Evolutionary conservation across 1,140 invertebrate genomes (phyloP).

Genomic region (Papilio glaucus): DNA sequence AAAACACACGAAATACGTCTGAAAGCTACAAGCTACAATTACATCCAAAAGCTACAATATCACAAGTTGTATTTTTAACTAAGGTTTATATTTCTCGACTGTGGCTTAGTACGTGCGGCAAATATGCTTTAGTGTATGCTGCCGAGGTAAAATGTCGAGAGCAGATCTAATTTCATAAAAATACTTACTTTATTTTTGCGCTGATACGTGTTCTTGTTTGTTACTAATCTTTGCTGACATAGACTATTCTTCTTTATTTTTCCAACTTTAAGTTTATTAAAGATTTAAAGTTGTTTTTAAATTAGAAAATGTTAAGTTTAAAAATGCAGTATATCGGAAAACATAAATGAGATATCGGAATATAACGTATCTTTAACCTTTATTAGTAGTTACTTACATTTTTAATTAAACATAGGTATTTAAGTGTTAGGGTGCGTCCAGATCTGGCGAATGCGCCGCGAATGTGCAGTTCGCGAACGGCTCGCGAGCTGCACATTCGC

Average conservation of each 20-base stretch:
- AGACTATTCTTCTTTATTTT: neutral
- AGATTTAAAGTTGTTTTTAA: neutral
- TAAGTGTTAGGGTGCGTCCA: no score
- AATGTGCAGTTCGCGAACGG: no score
- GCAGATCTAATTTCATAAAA: conserved; percentile 23
- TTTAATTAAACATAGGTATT: no score
- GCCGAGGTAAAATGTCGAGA: conserved; percentile 4
- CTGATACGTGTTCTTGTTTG: conserved; percentile 12
- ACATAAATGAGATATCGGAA: no score
- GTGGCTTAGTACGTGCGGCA: conserved; percentile 16
- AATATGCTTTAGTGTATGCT: neutral
- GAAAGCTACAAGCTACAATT: neutral
- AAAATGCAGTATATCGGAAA: no score
- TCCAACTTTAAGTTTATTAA: neutral
- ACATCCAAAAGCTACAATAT: neutral
- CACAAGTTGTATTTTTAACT: conserved; percentile 8
- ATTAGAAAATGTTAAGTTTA: no score
- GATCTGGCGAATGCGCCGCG: no score
- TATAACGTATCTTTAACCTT: no score
- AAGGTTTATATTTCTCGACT: conserved; percentile 17
- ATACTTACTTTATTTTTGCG: conserved; percentile 7
- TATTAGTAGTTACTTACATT: no score
- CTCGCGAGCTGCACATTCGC: no score
- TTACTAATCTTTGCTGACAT: conserved; percentile 9
- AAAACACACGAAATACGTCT: conserved; percentile 11